These are phyloP conservation scores for Tiliacea aurago DNA, from an alignment of 2,888 invertebrate genomes.

Conservation along the genomic window DNA sequence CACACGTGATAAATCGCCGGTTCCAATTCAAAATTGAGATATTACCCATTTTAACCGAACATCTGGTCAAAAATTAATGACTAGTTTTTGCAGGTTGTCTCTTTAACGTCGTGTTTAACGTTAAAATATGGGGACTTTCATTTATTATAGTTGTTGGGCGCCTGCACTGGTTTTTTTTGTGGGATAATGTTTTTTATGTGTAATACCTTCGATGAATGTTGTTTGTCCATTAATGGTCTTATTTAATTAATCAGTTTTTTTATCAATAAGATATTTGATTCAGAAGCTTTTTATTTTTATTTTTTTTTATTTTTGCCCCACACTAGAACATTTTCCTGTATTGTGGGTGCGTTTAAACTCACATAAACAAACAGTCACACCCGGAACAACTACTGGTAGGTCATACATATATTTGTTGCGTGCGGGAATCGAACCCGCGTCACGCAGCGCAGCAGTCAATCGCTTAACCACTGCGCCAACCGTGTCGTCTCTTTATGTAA, in stretches of 20 bases:
- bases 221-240: conserved; percentile 11
- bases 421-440: too few relatives aligned
- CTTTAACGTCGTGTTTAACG: conserved; percentile 53
- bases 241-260: conserved; percentile 14
- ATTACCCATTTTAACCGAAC: conserved; percentile 62
- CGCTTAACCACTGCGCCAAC: too few relatives aligned
- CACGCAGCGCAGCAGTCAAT: too few relatives aligned
- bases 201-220: conserved; percentile 10
- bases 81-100: conserved; percentile 44
- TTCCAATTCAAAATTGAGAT: conserved; percentile 67
- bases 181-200: not conserved
- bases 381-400: too few relatives aligned
- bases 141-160: conserved; percentile 36
- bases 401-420: too few relatives aligned
- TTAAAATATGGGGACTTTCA: conserved; percentile 53
- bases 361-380: too few relatives aligned
- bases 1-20: conserved; percentile 64
- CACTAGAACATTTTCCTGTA: too few relatives aligned
- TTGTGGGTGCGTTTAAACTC: too few relatives aligned
- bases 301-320: too few relatives aligned
- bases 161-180: conserved; percentile 26
- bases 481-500: too few relatives aligned
- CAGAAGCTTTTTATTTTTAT: too few relatives aligned
- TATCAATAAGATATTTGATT: not conserved
- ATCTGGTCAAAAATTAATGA: conserved; percentile 61